Evolutionary conservation across 2,797 vertebrate genomes (phyloP).

Genomic region (Ctenopoma multispine): DNA sequence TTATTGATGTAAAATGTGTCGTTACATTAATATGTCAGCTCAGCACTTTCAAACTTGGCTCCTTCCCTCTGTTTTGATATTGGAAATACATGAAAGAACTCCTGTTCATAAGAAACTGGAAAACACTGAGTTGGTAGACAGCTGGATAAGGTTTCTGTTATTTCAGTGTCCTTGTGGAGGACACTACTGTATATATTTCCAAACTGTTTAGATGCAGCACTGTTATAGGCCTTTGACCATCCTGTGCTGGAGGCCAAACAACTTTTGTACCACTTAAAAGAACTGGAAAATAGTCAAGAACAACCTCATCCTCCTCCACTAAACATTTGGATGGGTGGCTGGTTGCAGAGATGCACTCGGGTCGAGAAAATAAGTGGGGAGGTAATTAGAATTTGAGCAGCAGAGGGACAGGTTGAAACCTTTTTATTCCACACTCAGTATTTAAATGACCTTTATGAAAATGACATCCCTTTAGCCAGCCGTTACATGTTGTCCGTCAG

Average conservation of each 20-base stretch:
- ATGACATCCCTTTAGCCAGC: constrained; percentile 38
- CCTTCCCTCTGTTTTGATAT: constrained; percentile 38
- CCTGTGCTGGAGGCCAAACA: background rate
- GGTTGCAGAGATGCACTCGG: constrained; percentile 5
- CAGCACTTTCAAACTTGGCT: constrained; percentile 66
- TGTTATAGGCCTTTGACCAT: constrained; percentile 19
- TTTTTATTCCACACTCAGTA: constrained; percentile 20
- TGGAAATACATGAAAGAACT: constrained; percentile 57
- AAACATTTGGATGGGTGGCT: background rate
- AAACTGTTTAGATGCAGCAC: background rate
- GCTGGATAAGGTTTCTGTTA: constrained; percentile 16
- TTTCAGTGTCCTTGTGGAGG: constrained; percentile 24
- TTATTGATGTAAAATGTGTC: constrained; percentile 63
- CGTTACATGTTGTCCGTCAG: constrained; percentile 35
- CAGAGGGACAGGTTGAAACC: constrained; percentile 30
- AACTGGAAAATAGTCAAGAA: constrained; percentile 1
- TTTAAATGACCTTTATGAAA: constrained; percentile 60
- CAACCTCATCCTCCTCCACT: constrained; percentile 14
- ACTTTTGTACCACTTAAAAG: constrained; percentile 10
- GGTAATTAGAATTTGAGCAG: constrained; percentile 37
- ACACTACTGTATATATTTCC: background rate
- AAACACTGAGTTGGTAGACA: constrained; percentile 12
- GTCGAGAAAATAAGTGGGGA: constrained; percentile 2
- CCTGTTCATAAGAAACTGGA: constrained; percentile 24
- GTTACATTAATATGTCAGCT: constrained; percentile 52